Evolutionary conservation across 1,140 invertebrate genomes (phyloP), one percentile per base, ranked within the genome.

Genomic region (Drosophila pallidifrons): DNA sequence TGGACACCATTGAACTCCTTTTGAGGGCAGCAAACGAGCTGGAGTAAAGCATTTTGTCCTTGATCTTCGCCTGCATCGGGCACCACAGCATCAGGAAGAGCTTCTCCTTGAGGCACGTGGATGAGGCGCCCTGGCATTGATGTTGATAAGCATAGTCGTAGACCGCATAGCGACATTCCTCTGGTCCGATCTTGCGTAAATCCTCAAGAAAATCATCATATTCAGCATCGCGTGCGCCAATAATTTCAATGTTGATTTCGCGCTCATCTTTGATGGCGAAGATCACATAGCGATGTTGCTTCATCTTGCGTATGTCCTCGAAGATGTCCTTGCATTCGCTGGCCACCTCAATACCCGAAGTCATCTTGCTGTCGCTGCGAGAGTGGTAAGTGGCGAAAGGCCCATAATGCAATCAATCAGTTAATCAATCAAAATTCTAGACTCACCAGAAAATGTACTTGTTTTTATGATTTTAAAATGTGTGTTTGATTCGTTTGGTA

Each of bases 11-110:
- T 49, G 5, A 87, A 75, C 1, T 76, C 61, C 20, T 57, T 51
- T 77, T 87, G 4, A 86, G 58, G 2, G 64, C 52, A 4, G 25
- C 63, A 45, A 88, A 82, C 0, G 76, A 79, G 32, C 72, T 87
- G 47, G 82, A 73, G 52, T 87, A 87, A 1, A 87, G 66, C 83
- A 87, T 88, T n/a, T 80, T 87, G 16, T 87, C 64, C 73, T 82
- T 82, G 43, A 80, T 35, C 16, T 30, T 45, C 1, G 82, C 72
- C 68, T 73, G 32, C 38, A 49, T 25, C 0, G 82, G 82, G 8
- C 78, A 86, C 82, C 82, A 86, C 8, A 86, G 71, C 75, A 86
- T 73, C 1, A 86, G 38, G 25, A 86, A 73, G 1, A 86, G 64
- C 52, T 82, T 86, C 55, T 86, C 75, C 67, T 85, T 75, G 6